These are phyloP conservation scores for Holcopasites calliopsidis DNA, from an alignment of 1,140 invertebrate genomes.

Conservation along the genomic window DNA sequence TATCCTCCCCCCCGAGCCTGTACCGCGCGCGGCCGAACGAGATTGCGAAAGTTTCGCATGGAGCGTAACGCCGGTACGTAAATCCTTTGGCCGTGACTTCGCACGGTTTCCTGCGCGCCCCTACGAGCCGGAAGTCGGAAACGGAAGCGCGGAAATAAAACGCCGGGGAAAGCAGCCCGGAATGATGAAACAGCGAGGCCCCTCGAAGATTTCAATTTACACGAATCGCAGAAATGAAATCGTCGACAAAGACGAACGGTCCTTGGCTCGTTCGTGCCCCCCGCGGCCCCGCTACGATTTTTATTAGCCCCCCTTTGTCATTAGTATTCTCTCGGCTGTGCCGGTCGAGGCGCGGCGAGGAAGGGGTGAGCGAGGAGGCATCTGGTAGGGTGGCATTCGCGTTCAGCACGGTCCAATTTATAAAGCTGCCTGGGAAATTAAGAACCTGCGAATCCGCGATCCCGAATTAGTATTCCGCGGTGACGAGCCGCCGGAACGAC, in stretches of 20 bases:
- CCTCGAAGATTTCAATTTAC: no score
- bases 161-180: no score
- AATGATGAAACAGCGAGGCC: no score
- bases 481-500: constrained; percentile 60
- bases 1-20: constrained; percentile 62
- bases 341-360: background rate
- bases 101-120: constrained; percentile 21
- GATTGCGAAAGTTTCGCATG: constrained; percentile 71
- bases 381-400: background rate
- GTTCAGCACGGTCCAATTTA: constrained; percentile 66
- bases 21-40: constrained; percentile 62
- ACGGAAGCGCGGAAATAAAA: no score
- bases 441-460: constrained; percentile 76
- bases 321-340: constrained; percentile 50
- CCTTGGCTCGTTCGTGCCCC: no score
- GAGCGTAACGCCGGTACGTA: constrained; percentile 72
- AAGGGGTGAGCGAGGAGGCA: background rate
- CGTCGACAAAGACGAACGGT: no score
- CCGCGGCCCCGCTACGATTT: constrained; percentile 46
- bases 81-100: constrained; percentile 51
- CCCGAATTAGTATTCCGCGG: constrained; percentile 75
- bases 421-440: constrained; percentile 73
- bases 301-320: constrained; percentile 49
- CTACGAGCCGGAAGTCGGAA: background rate
- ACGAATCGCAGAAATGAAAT: no score